These are phyloP conservation scores for Perdita meconis DNA, from an alignment of 2,888 invertebrate species.

Conservation along the genomic window DNA sequence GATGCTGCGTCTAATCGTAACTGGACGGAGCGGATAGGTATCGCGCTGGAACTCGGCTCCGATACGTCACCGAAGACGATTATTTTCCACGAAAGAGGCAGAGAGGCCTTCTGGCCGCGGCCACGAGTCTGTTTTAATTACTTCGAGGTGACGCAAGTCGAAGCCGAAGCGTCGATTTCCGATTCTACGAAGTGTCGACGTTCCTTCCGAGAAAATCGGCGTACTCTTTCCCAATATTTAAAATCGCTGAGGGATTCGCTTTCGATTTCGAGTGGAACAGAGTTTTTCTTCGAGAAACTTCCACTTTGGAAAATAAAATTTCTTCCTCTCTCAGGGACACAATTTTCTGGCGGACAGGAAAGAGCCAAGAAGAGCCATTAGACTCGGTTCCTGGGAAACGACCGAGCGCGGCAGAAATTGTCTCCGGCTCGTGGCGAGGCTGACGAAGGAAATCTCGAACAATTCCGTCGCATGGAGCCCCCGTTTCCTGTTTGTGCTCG, in stretches of 20 bases:
- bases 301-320: too few relatives aligned
- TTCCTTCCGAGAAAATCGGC: too few relatives aligned
- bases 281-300: too few relatives aligned
- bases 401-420: slow-evolving; percentile 34
- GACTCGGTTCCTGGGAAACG: slow-evolving; percentile 28
- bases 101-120: neutral
- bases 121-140: neutral
- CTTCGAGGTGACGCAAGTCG: neutral
- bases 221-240: too few relatives aligned
- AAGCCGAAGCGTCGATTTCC: neutral
- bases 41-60: neutral
- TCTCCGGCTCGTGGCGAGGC: slow-evolving; percentile 25
- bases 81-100: neutral
- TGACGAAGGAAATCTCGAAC: slow-evolving; percentile 53
- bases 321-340: neutral
- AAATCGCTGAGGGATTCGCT: too few relatives aligned
- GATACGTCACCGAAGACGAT: neutral
- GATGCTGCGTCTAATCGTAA: slow-evolving; percentile 79
- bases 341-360: neutral
- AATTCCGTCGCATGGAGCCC: slow-evolving; percentile 46
- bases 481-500: slow-evolving; percentile 54
- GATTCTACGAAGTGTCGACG: too few relatives aligned
- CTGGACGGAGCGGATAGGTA: slow-evolving; percentile 37
- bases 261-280: too few relatives aligned
- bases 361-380: slow-evolving; percentile 27